Evolutionary conservation across 2,888 invertebrate genomes (phyloP), one percentile per base, ranked within the genome.

Genomic region (Antitype chi): DNA sequence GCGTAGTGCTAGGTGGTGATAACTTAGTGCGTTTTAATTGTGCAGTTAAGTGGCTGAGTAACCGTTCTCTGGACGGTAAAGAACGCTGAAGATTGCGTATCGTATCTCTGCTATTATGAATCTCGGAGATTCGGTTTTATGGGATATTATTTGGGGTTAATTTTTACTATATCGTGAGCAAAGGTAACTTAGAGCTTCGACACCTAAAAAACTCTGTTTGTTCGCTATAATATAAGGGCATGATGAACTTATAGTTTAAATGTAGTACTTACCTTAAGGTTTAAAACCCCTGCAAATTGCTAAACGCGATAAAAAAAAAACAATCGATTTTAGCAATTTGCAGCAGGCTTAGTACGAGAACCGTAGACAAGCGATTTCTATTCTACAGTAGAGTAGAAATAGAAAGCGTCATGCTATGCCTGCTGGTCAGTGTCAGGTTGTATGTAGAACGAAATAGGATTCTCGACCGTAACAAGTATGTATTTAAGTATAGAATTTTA

Each of bases 1-100:
- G 75, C 67, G 80, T 84, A 88, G 92, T 91, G 93, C 91, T 90
- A 93, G 92, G 92, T 90, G 91, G 87, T 85, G 93, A 93, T 93
- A 93, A 91, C 84, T 84, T 80, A 83, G 80, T 82, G 83, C 83
- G 83, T 80, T 87, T 87, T 89, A 90, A 90, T 90, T 90, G 89
- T 90, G 71, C 76, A 70, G 86, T 81, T 87, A 88, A 88, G 88
- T 88, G 88, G 84, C 72, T 77, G 77, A 76, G 77, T 85, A 84
- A 86, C 81, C 38, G 77, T 84, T 84, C 38, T 28, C 55, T 23
- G 59, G 85, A 71, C 83, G 87, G 85, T 87, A 85, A 81, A 78
- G 87, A 83, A 87, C 86, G 74, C 66, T 23, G 53, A 60, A 70
- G 85, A 84, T 87, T 81, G 52, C 52, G n/a, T 81, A 84, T 84